phyloP scores from a whole-genome alignment of 2,797 vertebrate species.

The Passerculus sandwichensis region DNA sequence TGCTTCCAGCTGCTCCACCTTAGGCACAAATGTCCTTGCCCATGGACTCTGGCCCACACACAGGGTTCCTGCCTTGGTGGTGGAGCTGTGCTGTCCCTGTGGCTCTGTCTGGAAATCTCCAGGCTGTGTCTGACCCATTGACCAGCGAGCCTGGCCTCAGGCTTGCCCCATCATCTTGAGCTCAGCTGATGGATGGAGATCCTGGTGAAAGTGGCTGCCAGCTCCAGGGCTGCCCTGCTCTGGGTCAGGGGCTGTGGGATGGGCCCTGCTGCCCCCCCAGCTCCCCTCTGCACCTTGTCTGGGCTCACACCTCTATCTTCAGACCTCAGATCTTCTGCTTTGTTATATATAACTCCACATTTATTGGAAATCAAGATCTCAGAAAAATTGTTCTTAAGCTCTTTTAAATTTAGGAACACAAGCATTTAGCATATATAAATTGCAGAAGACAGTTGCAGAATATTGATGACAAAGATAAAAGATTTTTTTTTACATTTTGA shows the following conservation, averaged over 20 bases:
- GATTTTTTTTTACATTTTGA: background rate
- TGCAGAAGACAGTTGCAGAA: background rate
- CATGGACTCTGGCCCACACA: too few species aligned
- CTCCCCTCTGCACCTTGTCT: background rate
- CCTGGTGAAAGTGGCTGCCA: background rate
- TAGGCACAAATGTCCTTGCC: background rate
- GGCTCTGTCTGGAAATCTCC: background rate
- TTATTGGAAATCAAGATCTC: background rate
- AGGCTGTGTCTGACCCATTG: background rate
- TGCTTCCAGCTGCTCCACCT: rapidly evolving
- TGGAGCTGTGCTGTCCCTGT: background rate
- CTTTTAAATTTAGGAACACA: background rate
- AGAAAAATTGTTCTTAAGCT: background rate
- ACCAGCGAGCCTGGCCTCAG: background rate
- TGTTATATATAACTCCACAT: background rate
- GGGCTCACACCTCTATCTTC: background rate
- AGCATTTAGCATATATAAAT: background rate
- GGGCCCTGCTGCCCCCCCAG: background rate
- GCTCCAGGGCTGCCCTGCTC: background rate
- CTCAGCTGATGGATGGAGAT: rapidly evolving
- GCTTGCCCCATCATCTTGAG: background rate
- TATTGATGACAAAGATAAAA: background rate
- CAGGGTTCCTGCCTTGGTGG: background rate
- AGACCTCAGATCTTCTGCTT: background rate
- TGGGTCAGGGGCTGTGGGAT: background rate